phyloP scores from a whole-genome alignment of 2,888 invertebrate species.

The Xiphydria camelus region DNA sequence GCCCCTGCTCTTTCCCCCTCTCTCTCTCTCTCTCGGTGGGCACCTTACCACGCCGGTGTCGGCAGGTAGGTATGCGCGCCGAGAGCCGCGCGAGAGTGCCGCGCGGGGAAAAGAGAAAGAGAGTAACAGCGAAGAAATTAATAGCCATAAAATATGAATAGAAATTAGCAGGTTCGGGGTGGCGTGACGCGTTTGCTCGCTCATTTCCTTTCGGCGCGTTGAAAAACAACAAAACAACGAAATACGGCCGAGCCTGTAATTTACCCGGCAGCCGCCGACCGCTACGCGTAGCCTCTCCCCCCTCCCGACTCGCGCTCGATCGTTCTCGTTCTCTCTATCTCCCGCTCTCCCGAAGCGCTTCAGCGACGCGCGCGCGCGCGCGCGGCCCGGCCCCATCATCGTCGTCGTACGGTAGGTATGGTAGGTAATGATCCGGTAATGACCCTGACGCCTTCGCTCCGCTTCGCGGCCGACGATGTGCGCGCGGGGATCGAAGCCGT shows the following conservation, averaged over 20 bases:
- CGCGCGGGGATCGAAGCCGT: constrained; percentile 27
- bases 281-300: constrained; percentile 26
- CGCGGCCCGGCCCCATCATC: constrained; percentile 22
- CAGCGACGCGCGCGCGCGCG: constrained; percentile 13
- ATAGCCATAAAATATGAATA: constrained; percentile 60
- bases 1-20: too few species aligned
- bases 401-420: constrained; percentile 53
- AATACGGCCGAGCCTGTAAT: constrained; percentile 57
- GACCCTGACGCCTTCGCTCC: constrained; percentile 52
- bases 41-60: too few species aligned
- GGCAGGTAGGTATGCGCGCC: too few species aligned
- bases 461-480: constrained; percentile 19
- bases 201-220: constrained; percentile 59
- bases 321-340: constrained; percentile 3
- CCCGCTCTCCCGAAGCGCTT: constrained; percentile 11
- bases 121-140: constrained; percentile 57
- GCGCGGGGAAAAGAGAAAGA: constrained; percentile 16
- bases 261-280: constrained; percentile 56
- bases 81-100: too few species aligned
- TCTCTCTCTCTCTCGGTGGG: too few species aligned
- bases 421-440: constrained; percentile 57
- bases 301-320: constrained; percentile 6
- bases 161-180: constrained; percentile 59
- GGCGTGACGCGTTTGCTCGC: constrained; percentile 59
- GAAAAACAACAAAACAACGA: constrained; percentile 59